Base-by-base conservation (phyloP, 2,888 invertebrate species). In the Hartigia nigra region DNA sequence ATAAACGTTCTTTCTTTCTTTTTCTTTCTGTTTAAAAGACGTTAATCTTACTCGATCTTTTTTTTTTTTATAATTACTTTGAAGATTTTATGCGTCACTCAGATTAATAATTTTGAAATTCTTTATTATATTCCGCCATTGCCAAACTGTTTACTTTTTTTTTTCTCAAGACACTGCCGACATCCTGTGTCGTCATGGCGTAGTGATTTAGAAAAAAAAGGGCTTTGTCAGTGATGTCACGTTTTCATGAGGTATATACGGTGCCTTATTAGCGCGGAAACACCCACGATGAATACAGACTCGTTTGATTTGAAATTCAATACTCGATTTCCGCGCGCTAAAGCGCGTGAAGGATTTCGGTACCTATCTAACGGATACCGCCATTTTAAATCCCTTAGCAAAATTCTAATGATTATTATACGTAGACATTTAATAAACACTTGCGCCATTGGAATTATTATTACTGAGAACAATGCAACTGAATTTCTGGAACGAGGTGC, bases 211-310 rank as follows among this genome's bases (percentile, higher is more conserved):
- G 39, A 55, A 32, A 72, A 72, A 72, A 72, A 72, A 72, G 31
- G 31, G 72, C n/a, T 32, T 72, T 72, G 72, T 32, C 5, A 72
- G 32, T 31, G 31, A 31, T 31, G 32, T 72, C 72, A 72, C 72
- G 72, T 72, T 72, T 72, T 55, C 23, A 55, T 55, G 39, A 55
- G 31, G 32, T 32, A 34, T 32, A 72, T 72, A 72, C 72, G 72
- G 72, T 72, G 31, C 72, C 72, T 72, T 72, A 72, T 72, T 72
- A 72, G 72, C 31, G 32, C 31, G 31, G 14, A 72, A 34, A 72
- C 72, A 31, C 72, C 72, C 72, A 31, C n/a, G 72, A 14, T 72
- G 72, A 31, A 72, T 72, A 72, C 72, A 72, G 72, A 72, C 31
- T 32, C 12, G 31, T 72, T 72, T 72, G 12, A 31, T 32, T 72